Evolutionary conservation across 2,113 vertebrate genomes (phyloP).

Genomic region (Gallinago undulata): DNA sequence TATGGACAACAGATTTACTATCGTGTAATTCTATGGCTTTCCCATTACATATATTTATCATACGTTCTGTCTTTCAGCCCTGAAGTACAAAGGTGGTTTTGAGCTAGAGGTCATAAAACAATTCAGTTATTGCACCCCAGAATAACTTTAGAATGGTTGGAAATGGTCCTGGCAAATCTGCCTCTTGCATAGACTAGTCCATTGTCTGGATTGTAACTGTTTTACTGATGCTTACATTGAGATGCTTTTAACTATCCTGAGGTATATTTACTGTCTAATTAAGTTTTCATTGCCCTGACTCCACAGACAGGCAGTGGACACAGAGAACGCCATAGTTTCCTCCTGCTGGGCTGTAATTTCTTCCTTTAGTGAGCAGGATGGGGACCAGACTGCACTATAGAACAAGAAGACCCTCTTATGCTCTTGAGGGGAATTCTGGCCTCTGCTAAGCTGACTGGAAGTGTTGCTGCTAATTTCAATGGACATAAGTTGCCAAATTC

Average conservation of each 20-base stretch:
- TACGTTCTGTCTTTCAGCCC: not conserved
- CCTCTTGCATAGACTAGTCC: not conserved
- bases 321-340: rapidly evolving
- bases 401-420: not conserved
- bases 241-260: not conserved
- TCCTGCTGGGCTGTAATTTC: too few species aligned
- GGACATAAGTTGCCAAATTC: not conserved
- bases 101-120: not conserved
- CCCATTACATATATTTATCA: not conserved
- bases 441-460: not conserved
- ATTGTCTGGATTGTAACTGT: not conserved
- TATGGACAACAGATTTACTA: not conserved
- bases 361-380: not conserved
- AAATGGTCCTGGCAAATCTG: not conserved
- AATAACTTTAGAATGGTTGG: not conserved
- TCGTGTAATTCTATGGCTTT: not conserved
- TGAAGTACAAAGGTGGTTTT: not conserved
- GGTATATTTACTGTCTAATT: not conserved
- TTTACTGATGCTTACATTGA: not conserved
- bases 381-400: rapidly evolving
- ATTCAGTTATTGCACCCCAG: not conserved
- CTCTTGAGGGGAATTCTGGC: not conserved
- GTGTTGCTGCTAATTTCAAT: not conserved
- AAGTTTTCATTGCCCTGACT: not conserved
- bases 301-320: not conserved